Evolutionary conservation across 2,888 invertebrate species (phyloP), one percentile per base, ranked within the genome.

Genomic region (Buathra laborator): DNA sequence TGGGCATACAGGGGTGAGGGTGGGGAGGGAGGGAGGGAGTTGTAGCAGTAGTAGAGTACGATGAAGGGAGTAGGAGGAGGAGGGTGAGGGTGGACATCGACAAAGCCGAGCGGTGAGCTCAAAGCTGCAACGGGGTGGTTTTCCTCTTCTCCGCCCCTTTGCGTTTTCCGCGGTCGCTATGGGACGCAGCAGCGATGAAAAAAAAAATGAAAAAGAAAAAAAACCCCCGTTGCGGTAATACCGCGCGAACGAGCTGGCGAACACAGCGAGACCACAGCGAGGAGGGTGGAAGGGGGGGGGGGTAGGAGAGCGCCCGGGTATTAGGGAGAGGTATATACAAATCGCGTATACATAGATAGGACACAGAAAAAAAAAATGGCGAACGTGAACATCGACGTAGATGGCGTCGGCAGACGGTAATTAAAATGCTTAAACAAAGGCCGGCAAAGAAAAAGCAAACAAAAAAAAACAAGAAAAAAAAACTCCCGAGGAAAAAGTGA

Each of bases 71-170:
- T 37, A 53, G 53, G 9, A 19, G 71, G 77, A 68, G 77, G 78
- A 74, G 84, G 82, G 64, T 44, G 46, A 64, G 75, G 75, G 62
- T 81, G 84, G 90, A 88, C 88, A 89, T 83, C 88, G 89, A 92
- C 92, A 92, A 92, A 92, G 92, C 92, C 88, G 78, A 59, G 87
- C 89, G 89, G 91, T 88, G 88, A 90, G 91, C 92, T 93, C 92
- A 93, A 93, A 93, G 93, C 92, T 82, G 32, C 78, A 53, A 48
- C 70, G 75, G 70, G 68, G 70, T 76, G 66, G 71, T 84, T 71
- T 77, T 82, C 71, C 77, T 56, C 76, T 71, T 71, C 67, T 62
- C 67, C 83, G 75, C 62, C 67, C 56, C 71, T 67, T 71, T 75
- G 48, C 46, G 64, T 62, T 62, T 76, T 72, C 80, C 80, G 80